Evolutionary conservation across 2,888 invertebrate genomes (phyloP), one percentile per base, ranked within the genome.

Genomic region (Onchidella celtica): DNA sequence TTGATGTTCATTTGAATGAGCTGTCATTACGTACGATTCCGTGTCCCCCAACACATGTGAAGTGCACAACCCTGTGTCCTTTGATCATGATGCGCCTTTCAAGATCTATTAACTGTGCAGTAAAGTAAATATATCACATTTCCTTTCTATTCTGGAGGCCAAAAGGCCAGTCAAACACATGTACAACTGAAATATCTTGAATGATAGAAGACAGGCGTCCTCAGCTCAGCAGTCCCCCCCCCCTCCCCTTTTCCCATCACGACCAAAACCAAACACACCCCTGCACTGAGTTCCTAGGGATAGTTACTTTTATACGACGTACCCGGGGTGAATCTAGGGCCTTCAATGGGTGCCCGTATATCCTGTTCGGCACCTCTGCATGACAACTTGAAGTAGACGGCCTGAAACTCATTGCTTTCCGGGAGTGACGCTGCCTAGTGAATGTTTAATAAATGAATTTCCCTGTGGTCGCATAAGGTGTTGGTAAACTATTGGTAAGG

Each of bases 321-420:
- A 47, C 47, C 17, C 47, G 47, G 17, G 47, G 47, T 17, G 47
- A 17, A 47, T 47, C 36, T 66, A 14, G 9, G 34, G 34, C 14
- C 34, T 36, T 66, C 66, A 34, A 66, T 6, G 66, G 66, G 34
- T 66, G 34, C 66, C 34, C 66, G 66, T 66, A 34, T 66, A 66
- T 34, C 66, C 11, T 66, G 36, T 4, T 36, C 36, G 6, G 47
- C 47, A 47, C 47, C 47, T 47, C 47, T 11, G 47, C 47, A 47
- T 47, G 47, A 47, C 47, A 47, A 17, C 47, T 47, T 47, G 9
- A 47, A 47, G 47, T 47, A 17, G 47, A 11, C 47, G 9, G 47
- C 9, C 47, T 47, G 47, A 17, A 47, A 47, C 47, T 47, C 47
- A 17, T 47, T 47, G 47, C 47, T 47, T 47, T 47, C n/a, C n/a